A percentile compares a stretch with the other conserved stretches of the same genome.
These are phyloP conservation scores for Ceratosolen solmsi DNA, from an alignment of 1,140 invertebrate species.

Conservation along the genomic window DNA sequence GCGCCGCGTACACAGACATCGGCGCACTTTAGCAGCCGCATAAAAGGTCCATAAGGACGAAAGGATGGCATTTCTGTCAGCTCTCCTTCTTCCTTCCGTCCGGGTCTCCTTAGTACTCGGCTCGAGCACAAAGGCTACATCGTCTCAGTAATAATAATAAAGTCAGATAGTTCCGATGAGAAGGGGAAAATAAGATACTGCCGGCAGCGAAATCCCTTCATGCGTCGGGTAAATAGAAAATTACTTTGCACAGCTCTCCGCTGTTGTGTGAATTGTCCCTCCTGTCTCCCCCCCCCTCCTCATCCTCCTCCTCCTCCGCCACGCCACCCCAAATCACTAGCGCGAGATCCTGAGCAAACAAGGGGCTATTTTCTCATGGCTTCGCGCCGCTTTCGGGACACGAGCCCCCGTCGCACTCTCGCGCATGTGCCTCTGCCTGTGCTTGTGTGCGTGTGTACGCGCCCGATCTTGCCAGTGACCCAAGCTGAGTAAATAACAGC, in stretches of 20 bases:
- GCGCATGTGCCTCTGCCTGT: too few relatives aligned
- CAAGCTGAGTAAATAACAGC: constrained; percentile 54
- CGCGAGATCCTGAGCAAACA: constrained; percentile 63
- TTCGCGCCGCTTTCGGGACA: background rate
- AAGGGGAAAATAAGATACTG: constrained; percentile 22
- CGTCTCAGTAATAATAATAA: constrained; percentile 41
- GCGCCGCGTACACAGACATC: background rate
- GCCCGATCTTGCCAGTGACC: constrained; percentile 38
- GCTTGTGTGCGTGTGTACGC: background rate
- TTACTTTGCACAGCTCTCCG: constrained; percentile 59
- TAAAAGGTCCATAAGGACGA: background rate
- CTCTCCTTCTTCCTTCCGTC: constrained; percentile 1
- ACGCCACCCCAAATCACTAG: constrained; percentile 55
- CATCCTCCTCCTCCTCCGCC: too few relatives aligned
- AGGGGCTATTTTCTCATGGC: constrained; percentile 56
- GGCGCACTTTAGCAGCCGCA: too few relatives aligned
- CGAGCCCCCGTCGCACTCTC: background rate
- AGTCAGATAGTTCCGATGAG: constrained; percentile 27
- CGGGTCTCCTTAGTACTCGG: background rate
- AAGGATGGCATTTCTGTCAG: background rate
- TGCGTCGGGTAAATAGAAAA: constrained; percentile 60
- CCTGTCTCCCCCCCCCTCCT: too few relatives aligned
- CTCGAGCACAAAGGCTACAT: background rate
- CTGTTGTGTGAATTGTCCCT: constrained; percentile 60
- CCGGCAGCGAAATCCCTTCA: constrained; percentile 27